Base-by-base conservation (phyloP, 2,113 vertebrate genomes). In the Pelusios castaneus region DNA sequence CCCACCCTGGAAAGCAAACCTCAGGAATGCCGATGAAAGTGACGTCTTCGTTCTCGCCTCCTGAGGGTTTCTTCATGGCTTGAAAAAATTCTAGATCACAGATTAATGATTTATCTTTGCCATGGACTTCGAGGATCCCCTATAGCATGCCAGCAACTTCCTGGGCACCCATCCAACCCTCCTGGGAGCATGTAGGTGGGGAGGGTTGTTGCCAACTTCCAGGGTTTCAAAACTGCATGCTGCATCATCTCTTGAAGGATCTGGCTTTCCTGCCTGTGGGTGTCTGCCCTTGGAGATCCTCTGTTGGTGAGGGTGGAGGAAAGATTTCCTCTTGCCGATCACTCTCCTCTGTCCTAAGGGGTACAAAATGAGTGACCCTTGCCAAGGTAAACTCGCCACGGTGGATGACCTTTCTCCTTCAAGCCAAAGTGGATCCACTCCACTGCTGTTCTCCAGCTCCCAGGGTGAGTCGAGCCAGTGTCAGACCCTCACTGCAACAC, bases 1-100 rank as follows among this genome's bases (percentile, higher is more conserved):
- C 97, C 95, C 96, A 94, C 93, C 95, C 93, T 97, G 97, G 97
- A 93, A 97, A 96, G 94, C 94, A 97, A 95, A 97, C 97, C 97
- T 97, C 97, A 97, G 94, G 97, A 97, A 97, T 97, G 96, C 24
- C 24, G 82, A 94, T 96, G 97, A 94, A 93, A 92, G 97, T 95
- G 97, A 91, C 93, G 82, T n/a, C 89, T 87, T 87, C 31, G 82
- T 54, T 91, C 92, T 89, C 47, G 81, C 51, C 86, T 91, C 94
- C 4, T 0, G 2, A 96, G 79, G 85, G 79, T 88, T 94, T 81
- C 73, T 2, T 3, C 45, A 63, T 52, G 5, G 60, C 93, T 91
- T 93, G 67, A 63, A 17, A 75, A 52, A 16, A 43, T 27, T 27
- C 22, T 45, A 45, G 73, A 38, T 95, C 92, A 92, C 82, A 73